Evolutionary conservation across 2,888 invertebrate genomes (phyloP).

Genomic region (Tetropium fuscum): DNA sequence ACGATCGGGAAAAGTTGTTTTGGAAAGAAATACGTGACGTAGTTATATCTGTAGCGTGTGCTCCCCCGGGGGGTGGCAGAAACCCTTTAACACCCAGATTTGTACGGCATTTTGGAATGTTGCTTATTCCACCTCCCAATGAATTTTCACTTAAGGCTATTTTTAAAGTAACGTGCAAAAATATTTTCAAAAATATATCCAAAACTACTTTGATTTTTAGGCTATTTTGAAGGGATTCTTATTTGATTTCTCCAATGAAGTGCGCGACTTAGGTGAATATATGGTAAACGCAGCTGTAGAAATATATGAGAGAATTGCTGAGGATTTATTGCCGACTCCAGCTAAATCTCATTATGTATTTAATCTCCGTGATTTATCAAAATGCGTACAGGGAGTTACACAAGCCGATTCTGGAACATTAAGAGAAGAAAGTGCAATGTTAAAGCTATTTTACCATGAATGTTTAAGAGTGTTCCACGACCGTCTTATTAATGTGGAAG

Average conservation of each 20-base stretch:
- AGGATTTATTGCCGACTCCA: slow-evolving; percentile 89
- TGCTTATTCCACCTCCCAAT: slow-evolving; percentile 85
- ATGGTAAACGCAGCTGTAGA: slow-evolving; percentile 88
- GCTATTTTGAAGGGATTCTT: slow-evolving; percentile 82
- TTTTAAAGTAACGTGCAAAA: slow-evolving; percentile 70
- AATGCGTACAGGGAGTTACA: slow-evolving; percentile 89
- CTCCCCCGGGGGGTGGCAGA: slow-evolving; percentile 91
- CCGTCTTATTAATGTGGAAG: slow-evolving; percentile 79
- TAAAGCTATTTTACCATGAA: slow-evolving; percentile 91
- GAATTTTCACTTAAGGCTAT: slow-evolving; percentile 82
- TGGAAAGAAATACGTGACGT: slow-evolving; percentile 92
- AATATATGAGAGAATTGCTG: slow-evolving; percentile 82
- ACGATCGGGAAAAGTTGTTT: slow-evolving; percentile 88
- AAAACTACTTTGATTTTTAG: slow-evolving; percentile 60
- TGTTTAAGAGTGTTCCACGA: slow-evolving; percentile 93
- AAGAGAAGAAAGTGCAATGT: slow-evolving; percentile 75
- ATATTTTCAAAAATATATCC: neutral
- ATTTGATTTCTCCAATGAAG: slow-evolving; percentile 79
- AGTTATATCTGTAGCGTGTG: slow-evolving; percentile 85
- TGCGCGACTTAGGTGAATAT: slow-evolving; percentile 75
- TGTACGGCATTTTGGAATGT: slow-evolving; percentile 88
- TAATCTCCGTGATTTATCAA: slow-evolving; percentile 90
- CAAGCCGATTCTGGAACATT: slow-evolving; percentile 81
- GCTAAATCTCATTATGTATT: slow-evolving; percentile 94
- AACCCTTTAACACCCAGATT: slow-evolving; percentile 88